A percentile compares a stretch with the other conserved stretches of the same genome.
Conservation (phyloP, 2,113 vertebrate genomes). For the Micronycteris hirsuta region DNA sequence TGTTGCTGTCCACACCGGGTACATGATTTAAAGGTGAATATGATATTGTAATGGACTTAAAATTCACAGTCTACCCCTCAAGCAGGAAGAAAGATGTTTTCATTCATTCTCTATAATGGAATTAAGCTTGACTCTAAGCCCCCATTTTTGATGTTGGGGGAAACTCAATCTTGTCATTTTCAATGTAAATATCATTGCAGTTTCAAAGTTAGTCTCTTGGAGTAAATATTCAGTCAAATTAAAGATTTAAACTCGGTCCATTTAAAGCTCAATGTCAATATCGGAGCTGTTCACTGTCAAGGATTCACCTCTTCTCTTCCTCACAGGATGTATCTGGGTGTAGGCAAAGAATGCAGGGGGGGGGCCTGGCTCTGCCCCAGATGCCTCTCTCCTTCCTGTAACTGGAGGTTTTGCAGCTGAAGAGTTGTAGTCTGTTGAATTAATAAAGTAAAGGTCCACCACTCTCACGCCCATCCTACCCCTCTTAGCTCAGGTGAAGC, state of each 20-base stretch:
- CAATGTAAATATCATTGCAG: not conserved
- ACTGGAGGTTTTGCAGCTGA: not conserved
- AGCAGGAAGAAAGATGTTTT: conserved; percentile 7
- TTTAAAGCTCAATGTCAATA: not conserved
- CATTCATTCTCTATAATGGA: not conserved
- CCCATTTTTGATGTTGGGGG: not conserved
- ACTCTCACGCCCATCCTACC: not conserved
- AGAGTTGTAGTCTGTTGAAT: not conserved
- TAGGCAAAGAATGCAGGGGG: not conserved
- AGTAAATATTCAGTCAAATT: not conserved
- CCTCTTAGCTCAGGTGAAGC: not conserved
- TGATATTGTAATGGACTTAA: not conserved
- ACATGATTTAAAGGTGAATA: not conserved
- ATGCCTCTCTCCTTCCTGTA: not conserved
- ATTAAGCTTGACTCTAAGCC: not conserved
- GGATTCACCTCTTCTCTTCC: not conserved
- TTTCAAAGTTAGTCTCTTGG: not conserved
- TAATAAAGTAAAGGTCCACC: not conserved
- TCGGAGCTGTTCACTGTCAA: not conserved
- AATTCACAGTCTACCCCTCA: not conserved
- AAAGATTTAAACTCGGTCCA: not conserved
- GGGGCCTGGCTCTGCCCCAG: not conserved
- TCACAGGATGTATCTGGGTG: not conserved
- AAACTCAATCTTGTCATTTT: not conserved
- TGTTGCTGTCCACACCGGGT: not conserved